phyloP scores from a whole-genome alignment of 2,888 invertebrate species.

The Lasioglossum malachurum region DNA sequence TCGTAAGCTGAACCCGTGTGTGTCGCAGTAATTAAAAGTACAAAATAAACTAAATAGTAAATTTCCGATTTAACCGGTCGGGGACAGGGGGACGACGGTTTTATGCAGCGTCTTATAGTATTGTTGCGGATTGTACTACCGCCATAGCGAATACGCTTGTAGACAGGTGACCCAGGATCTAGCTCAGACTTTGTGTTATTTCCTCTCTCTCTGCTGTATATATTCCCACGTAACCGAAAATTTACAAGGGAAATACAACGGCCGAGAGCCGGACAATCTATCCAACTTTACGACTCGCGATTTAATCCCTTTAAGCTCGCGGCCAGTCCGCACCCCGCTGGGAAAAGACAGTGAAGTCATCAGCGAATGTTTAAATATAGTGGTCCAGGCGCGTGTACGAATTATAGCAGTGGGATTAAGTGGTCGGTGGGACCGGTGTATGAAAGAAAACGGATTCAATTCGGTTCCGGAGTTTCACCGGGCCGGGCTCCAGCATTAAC shows the following conservation, averaged over 20 bases:
- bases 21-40: background rate
- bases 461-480: background rate
- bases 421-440: background rate
- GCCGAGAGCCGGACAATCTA: conserved; percentile 18
- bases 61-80: no score
- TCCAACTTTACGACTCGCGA: conserved; percentile 43
- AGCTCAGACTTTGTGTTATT: background rate
- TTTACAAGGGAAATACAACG: conserved; percentile 45
- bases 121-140: background rate
- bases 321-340: background rate
- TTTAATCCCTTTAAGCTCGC: conserved; percentile 51
- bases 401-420: conserved; percentile 19
- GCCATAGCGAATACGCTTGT: background rate
- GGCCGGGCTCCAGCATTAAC: background rate
- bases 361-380: conserved; percentile 15
- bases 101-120: no score
- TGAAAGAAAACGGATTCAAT: conserved; percentile 8
- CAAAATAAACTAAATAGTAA: no score
- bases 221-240: conserved; percentile 45
- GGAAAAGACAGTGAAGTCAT: conserved; percentile 38
- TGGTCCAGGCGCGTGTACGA: background rate
- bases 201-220: conserved; percentile 11
- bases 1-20: background rate
- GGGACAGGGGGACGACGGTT: background rate
- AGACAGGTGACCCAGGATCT: background rate